Evolutionary conservation across 2,113 vertebrate species (phyloP).

Genomic region (Cottus gobio): DNA sequence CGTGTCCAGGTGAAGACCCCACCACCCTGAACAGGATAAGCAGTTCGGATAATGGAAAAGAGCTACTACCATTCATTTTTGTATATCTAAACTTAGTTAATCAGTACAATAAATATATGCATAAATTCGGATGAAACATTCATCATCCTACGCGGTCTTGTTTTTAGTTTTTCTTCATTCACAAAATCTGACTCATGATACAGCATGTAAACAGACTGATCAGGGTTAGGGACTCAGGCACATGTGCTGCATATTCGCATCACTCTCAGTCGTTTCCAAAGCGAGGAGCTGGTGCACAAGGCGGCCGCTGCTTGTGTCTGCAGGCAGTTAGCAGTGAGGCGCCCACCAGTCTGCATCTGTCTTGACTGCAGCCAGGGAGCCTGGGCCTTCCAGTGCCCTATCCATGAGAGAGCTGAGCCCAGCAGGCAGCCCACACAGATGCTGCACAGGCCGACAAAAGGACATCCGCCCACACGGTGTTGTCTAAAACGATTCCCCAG

Average conservation of each 20-base stretch:
- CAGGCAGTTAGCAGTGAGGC: constrained; percentile 68
- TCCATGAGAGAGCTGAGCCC: constrained; percentile 77
- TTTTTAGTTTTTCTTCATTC: constrained; percentile 52
- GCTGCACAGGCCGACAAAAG: constrained; percentile 79
- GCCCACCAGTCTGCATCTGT: constrained; percentile 84
- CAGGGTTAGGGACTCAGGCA: constrained; percentile 61
- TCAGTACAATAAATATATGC: constrained; percentile 28
- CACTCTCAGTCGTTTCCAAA: constrained; percentile 46
- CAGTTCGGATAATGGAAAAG: no score
- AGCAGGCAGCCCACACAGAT: constrained; percentile 78
- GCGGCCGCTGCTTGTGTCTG: constrained; percentile 59
- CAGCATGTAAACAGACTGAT: constrained; percentile 54
- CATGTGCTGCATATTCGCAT: constrained; percentile 37
- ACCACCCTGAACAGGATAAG: no score
- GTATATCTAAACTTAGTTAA: not conserved
- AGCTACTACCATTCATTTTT: not conserved
- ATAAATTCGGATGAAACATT: constrained; percentile 55
- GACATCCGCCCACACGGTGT: constrained; percentile 79
- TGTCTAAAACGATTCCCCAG: constrained; percentile 78
- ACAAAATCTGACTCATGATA: constrained; percentile 60
- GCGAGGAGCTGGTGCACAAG: constrained; percentile 34
- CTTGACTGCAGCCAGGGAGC: constrained; percentile 74
- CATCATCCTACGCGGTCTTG: constrained; percentile 53
- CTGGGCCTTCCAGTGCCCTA: constrained; percentile 66
- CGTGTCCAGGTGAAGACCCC: no score